These are phyloP conservation scores for Romanogobio albipinnatus DNA, from an alignment of 2,113 vertebrate genomes.

Conservation along the genomic window DNA sequence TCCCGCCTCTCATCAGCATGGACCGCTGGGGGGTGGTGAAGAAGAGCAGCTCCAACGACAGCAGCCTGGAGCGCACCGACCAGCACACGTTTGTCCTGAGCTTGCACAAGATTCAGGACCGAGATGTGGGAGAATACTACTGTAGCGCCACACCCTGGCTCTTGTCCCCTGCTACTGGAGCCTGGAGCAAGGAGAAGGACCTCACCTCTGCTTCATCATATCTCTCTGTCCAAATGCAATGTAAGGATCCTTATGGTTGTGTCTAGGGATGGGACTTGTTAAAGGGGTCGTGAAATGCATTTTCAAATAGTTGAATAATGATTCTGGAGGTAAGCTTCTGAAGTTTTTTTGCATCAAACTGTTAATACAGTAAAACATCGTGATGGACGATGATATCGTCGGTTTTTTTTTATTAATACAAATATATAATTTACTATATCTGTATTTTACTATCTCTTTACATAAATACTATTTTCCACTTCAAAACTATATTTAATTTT, in stretches of 20 bases:
- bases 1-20: constrained; percentile 74
- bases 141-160: constrained; percentile 89
- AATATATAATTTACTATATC: no score
- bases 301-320: no score
- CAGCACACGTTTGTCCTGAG: constrained; percentile 80
- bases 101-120: constrained; percentile 82
- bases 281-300: background rate
- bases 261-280: background rate
- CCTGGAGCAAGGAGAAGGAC: constrained; percentile 84
- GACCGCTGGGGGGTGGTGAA: constrained; percentile 85
- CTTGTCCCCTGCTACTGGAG: constrained; percentile 76
- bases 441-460: no score
- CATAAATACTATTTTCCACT: no score
- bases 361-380: no score
- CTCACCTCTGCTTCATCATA: constrained; percentile 81
- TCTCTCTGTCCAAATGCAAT: constrained; percentile 85
- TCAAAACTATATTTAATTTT: no score
- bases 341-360: no score
- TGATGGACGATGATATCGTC: no score
- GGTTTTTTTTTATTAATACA: no score
- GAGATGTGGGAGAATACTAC: constrained; percentile 87
- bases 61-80: constrained; percentile 84
- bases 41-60: constrained; percentile 77
- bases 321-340: no score
- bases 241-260: constrained; percentile 71